phyloP scores from a whole-genome alignment of 2,888 invertebrate genomes.

The Eudasyphora cyanicolor region DNA sequence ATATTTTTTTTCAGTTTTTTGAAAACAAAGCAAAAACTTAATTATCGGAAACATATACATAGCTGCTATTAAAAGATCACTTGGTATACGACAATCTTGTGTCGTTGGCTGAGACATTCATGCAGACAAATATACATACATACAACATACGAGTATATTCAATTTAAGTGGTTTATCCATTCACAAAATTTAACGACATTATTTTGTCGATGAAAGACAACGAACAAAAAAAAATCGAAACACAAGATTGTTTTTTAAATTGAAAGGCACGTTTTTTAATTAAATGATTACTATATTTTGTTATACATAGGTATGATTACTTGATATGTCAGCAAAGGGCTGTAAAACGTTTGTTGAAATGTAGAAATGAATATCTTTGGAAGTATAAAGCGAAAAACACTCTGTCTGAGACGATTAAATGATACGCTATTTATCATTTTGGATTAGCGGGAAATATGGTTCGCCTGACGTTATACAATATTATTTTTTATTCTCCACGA shows the following conservation, averaged over 20 bases:
- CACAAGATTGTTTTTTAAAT: conserved; percentile 6
- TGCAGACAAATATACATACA: too few species aligned
- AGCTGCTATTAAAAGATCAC: conserved; percentile 14
- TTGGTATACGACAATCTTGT: neutral
- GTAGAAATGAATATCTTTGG: too few species aligned
- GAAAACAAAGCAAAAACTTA: conserved; percentile 38
- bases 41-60: conserved; percentile 43
- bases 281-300: conserved; percentile 44
- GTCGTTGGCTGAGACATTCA: too few species aligned
- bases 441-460: too few species aligned
- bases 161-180: conserved; percentile 16
- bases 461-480: too few species aligned
- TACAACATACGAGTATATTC: neutral
- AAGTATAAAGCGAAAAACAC: too few species aligned
- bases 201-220: neutral
- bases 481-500: too few species aligned
- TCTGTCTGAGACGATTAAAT: too few species aligned
- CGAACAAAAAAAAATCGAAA: conserved; percentile 27
- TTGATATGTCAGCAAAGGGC: conserved; percentile 4
- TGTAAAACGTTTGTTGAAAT: neutral
- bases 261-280: conserved; percentile 55
- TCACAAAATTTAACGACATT: conserved; percentile 22
- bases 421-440: too few species aligned
- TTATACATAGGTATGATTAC: neutral
- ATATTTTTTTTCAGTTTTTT: neutral